A percentile compares a stretch with the other conserved stretches of the same genome.
Evolutionary conservation across 2,113 vertebrate genomes (phyloP).

Genomic region (Indri indri): DNA sequence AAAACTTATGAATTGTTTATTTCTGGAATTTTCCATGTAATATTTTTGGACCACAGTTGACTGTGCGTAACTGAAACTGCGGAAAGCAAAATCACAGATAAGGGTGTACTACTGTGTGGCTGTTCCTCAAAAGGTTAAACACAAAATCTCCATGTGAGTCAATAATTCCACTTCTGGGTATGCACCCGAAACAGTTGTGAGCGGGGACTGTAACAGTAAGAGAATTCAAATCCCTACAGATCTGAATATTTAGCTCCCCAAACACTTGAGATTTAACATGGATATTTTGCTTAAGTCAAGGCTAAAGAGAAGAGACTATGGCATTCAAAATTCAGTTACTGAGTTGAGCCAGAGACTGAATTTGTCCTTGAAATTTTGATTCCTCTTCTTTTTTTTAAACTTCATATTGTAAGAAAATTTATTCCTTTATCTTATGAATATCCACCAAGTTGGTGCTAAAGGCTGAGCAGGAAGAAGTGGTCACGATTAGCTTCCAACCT

Average conservation of each 20-base stretch:
- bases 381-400: not conserved
- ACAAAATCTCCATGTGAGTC: not conserved
- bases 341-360: not conserved
- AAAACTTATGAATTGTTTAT: no score
- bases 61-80: no score
- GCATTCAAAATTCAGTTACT: not conserved
- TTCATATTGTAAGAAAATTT: not conserved
- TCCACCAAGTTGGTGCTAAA: no score
- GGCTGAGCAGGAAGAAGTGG: not conserved
- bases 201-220: rapidly evolving
- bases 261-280: not conserved
- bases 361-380: not conserved
- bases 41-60: no score
- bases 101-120: no score
- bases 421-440: not conserved
- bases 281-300: not conserved
- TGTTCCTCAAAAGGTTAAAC: no score
- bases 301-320: no score
- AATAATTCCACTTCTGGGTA: not conserved
- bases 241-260: not conserved
- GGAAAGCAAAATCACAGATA: no score
- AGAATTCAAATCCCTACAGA: not conserved
- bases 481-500: not conserved
- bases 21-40: no score
- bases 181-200: no score